phyloP scores from a whole-genome alignment of 2,888 invertebrate genomes.

The Tolmerus cingulatus region DNA sequence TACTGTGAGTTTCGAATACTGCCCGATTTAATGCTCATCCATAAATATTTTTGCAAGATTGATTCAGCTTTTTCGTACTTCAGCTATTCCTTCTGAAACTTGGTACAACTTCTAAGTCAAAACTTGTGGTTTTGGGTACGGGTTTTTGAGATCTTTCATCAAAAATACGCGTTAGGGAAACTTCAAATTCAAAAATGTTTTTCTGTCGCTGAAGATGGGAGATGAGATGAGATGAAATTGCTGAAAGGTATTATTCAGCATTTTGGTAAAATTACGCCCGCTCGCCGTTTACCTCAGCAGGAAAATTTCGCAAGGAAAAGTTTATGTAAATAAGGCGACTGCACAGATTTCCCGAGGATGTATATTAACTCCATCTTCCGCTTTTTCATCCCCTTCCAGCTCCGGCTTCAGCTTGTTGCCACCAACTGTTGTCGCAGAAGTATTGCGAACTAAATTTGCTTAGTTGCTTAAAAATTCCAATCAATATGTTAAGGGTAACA shows the following conservation, averaged over 20 bases:
- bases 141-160: not conserved
- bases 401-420: not conserved
- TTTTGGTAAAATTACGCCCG: not conserved
- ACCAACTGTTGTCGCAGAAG: conserved; percentile 4
- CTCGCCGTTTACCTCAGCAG: not conserved
- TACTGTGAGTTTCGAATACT: no score
- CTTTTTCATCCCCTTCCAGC: not conserved
- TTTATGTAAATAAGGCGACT: conserved; percentile 21
- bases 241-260: not conserved
- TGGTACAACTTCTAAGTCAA: not conserved
- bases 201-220: not conserved
- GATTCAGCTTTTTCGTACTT: not conserved
- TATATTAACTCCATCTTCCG: not conserved
- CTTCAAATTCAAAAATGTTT: not conserved
- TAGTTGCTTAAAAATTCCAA: not conserved
- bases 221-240: not conserved
- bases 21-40: not conserved
- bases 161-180: not conserved
- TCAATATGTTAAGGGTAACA: not conserved
- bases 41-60: not conserved
- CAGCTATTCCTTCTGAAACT: not conserved
- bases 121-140: not conserved
- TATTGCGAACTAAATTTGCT: not conserved
- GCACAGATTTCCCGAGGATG: not conserved
- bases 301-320: not conserved